These are phyloP conservation scores for Antheraea mylitta DNA, from an alignment of 1,140 invertebrate genomes.

Conservation along the genomic window DNA sequence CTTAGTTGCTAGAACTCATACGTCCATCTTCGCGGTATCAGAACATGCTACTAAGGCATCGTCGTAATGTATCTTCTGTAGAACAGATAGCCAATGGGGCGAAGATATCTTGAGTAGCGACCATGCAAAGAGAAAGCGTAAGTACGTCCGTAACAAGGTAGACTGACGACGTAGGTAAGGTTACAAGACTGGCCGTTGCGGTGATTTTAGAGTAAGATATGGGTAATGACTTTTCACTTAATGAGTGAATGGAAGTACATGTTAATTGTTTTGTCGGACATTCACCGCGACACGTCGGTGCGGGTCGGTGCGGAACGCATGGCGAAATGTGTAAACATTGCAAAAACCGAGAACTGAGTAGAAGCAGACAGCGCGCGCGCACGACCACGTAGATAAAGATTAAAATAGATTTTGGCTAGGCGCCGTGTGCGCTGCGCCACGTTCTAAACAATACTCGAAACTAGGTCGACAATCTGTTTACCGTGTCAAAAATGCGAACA, in stretches of 20 bases:
- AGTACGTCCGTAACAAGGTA: too few relatives aligned
- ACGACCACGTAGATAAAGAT: conserved; percentile 52
- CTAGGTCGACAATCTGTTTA: conserved; percentile 65
- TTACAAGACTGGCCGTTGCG: too few relatives aligned
- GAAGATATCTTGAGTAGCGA: too few relatives aligned
- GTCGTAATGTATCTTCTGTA: too few relatives aligned
- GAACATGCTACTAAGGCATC: too few relatives aligned
- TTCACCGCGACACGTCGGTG: background rate
- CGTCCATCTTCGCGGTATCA: too few relatives aligned
- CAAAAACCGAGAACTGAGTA: conserved; percentile 33
- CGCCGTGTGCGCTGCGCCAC: conserved; percentile 39
- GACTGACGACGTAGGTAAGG: too few relatives aligned
- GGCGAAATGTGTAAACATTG: conserved; percentile 44
- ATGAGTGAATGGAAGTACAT: background rate
- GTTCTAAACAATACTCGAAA: conserved; percentile 62
- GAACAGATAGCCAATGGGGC: too few relatives aligned
- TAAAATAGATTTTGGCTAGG: conserved; percentile 67
- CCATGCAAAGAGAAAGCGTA: too few relatives aligned
- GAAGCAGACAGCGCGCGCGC: conserved; percentile 43
- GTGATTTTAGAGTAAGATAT: too few relatives aligned
- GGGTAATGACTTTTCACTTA: too few relatives aligned
- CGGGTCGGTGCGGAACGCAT: conserved; percentile 9
- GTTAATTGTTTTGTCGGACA: background rate
- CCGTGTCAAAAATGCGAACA: conserved; percentile 57
- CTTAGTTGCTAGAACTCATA: too few relatives aligned